These are phyloP conservation scores for Strongylocentrotus purpuratus DNA, from an alignment of 35 echinoderm and acorn worm species.

Conservation along the genomic window DNA sequence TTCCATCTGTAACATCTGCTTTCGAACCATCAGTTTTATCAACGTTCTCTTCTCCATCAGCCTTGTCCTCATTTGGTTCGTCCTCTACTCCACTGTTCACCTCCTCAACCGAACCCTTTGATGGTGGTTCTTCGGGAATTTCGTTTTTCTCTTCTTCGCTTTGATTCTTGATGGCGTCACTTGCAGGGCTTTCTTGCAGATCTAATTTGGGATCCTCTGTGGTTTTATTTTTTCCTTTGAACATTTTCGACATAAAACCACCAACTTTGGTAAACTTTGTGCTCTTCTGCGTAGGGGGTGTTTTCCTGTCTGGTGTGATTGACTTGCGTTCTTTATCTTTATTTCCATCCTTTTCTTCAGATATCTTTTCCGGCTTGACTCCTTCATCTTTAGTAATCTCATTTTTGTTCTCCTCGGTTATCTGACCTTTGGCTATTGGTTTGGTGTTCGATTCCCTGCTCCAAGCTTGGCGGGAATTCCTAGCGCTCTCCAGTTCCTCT, in stretches of 20 bases:
- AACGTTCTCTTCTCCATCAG: neutral
- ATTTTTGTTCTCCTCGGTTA: neutral
- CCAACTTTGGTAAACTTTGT: constrained; percentile 14
- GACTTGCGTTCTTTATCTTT: neutral
- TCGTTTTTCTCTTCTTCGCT: neutral
- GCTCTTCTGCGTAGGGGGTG: neutral
- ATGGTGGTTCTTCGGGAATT: neutral
- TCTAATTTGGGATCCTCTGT: neutral
- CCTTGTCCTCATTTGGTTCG: neutral
- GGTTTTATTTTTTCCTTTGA: constrained; percentile 12
- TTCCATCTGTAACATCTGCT: neutral
- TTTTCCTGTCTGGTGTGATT: neutral
- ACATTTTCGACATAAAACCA: constrained; percentile 26
- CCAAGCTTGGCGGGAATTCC: constrained; percentile 36
- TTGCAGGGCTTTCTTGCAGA: neutral
- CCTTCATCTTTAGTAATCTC: neutral
- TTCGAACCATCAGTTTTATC: neutral
- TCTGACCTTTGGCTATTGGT: neutral
- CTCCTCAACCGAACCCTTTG: neutral
- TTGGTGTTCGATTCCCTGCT: neutral
- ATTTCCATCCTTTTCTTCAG: neutral
- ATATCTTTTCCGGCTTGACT: neutral
- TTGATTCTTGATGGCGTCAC: neutral
- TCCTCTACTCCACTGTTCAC: neutral
- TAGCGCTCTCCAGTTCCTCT: constrained; percentile 31